Conservation (phyloP, 2,888 invertebrate species). For the Lissocephala sabroskyi region DNA sequence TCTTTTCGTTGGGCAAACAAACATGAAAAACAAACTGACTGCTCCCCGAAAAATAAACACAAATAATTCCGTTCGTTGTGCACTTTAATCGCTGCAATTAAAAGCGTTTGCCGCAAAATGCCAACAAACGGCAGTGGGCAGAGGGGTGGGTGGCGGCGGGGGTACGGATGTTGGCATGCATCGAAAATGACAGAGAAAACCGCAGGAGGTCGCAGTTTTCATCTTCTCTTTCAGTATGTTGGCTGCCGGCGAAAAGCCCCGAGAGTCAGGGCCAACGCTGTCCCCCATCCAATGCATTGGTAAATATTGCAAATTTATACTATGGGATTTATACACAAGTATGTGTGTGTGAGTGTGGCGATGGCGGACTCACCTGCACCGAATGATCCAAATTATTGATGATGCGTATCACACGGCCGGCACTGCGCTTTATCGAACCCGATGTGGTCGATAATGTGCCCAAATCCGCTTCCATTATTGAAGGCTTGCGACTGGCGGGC, state of each 20-base stretch:
- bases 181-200: slow-evolving; percentile 10
- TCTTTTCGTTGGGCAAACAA: too few species aligned
- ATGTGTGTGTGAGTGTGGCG: background rate
- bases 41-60: too few species aligned
- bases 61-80: too few species aligned
- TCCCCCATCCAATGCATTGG: too few species aligned
- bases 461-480: slow-evolving; percentile 84
- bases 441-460: slow-evolving; percentile 78
- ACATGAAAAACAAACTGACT: too few species aligned
- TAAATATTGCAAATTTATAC: too few species aligned
- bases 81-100: slow-evolving; percentile 39
- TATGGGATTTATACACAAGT: slow-evolving; percentile 5
- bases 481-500: slow-evolving; percentile 85
- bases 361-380: slow-evolving; percentile 79
- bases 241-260: background rate
- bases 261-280: too few species aligned
- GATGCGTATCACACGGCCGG: slow-evolving; percentile 90
- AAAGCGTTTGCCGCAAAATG: slow-evolving; percentile 22
- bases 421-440: slow-evolving; percentile 81
- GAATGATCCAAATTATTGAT: slow-evolving; percentile 95
- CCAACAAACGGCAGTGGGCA: too few species aligned
- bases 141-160: too few species aligned
- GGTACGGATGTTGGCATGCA: too few species aligned
- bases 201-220: slow-evolving; percentile 9
- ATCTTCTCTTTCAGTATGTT: background rate